A percentile compares a stretch with the other conserved stretches of the same genome.
These are phyloP conservation scores for Drosophila demipolita DNA, from an alignment of 2,888 invertebrate species.

Conservation along the genomic window DNA sequence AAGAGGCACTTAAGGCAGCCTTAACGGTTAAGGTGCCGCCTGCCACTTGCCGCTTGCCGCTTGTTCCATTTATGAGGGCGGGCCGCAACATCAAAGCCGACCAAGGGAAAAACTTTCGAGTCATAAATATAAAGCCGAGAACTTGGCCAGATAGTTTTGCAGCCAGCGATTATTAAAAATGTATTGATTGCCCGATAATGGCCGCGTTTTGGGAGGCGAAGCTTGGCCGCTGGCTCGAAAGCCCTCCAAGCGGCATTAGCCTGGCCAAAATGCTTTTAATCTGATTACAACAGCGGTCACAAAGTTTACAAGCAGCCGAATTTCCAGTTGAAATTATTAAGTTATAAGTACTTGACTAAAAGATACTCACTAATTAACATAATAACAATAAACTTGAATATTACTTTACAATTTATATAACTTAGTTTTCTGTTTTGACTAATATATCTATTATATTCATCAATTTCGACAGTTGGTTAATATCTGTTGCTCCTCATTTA, in stretches of 20 bases:
- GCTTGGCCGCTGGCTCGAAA: slow-evolving; percentile 50
- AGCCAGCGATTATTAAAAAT: slow-evolving; percentile 79
- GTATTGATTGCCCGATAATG: slow-evolving; percentile 75
- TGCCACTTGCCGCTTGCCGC: background rate
- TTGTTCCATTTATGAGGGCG: slow-evolving; percentile 40
- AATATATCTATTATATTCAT: background rate
- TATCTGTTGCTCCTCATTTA: background rate
- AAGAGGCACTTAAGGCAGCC: slow-evolving; percentile 50
- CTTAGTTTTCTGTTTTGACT: background rate
- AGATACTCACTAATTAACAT: slow-evolving; percentile 6
- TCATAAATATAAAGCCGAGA: slow-evolving; percentile 71
- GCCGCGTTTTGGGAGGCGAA: slow-evolving; percentile 18
- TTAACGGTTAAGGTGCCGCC: slow-evolving; percentile 20
- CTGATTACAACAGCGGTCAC: slow-evolving; percentile 73
- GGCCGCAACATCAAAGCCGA: slow-evolving; percentile 48
- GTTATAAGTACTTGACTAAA: background rate
- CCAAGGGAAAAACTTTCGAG: slow-evolving; percentile 66
- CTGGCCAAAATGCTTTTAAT: slow-evolving; percentile 74
- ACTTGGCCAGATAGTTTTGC: slow-evolving; percentile 69
- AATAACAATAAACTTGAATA: background rate
- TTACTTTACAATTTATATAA: background rate
- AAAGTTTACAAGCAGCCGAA: slow-evolving; percentile 46
- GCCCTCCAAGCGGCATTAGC: slow-evolving; percentile 25
- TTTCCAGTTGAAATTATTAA: background rate
- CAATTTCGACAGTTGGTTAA: background rate